phyloP scores from a whole-genome alignment of 2,113 vertebrate genomes.

The Chelonoidis abingdonii region DNA sequence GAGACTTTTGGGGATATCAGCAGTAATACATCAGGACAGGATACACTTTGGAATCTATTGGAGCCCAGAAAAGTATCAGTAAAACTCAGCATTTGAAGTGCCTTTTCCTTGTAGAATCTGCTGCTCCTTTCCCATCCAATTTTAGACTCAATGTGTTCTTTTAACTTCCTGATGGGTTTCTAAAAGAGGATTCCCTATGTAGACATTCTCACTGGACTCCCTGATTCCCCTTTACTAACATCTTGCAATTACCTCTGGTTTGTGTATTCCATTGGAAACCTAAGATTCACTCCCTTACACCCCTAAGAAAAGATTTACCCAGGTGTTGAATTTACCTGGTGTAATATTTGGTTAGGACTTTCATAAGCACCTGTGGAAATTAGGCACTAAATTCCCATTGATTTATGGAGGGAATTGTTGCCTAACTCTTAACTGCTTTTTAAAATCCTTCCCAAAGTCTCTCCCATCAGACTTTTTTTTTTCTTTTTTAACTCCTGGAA shows the following conservation, averaged over 20 bases:
- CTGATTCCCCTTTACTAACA: neutral
- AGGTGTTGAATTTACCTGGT: neutral
- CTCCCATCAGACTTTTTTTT: neutral
- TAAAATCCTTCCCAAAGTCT: neutral
- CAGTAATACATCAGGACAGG: neutral
- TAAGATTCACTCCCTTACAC: fast-evolving
- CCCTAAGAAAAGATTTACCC: neutral
- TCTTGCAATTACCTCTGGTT: neutral
- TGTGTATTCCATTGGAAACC: neutral
- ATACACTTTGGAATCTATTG: fast-evolving
- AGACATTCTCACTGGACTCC: neutral
- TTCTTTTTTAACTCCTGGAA: neutral
- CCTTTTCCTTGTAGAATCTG: neutral
- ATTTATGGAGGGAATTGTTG: neutral
- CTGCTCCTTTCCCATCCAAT: neutral
- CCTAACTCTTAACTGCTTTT: neutral
- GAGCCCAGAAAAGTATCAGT: neutral
- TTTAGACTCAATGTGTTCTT: neutral
- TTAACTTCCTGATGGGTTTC: neutral
- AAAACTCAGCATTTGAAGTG: neutral
- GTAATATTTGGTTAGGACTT: neutral
- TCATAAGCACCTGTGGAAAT: neutral
- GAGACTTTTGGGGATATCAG: neutral
- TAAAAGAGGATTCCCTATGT: neutral
- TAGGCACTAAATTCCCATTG: neutral